Conservation (phyloP, 2,797 vertebrate species). For the Phrynocephalus forsythii region DNA sequence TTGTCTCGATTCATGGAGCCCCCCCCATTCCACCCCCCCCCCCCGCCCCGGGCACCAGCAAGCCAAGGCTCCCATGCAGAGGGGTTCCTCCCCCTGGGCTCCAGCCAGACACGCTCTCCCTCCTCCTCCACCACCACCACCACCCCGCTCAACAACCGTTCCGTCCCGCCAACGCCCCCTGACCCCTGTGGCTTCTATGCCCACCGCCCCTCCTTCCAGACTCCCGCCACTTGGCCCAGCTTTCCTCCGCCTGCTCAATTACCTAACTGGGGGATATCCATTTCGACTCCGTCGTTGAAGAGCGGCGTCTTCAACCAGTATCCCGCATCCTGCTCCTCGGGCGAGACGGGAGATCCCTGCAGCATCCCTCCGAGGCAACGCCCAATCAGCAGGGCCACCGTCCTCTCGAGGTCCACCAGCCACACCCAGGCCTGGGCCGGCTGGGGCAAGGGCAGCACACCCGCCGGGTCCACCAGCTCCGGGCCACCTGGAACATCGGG, state of each 20-base stretch:
- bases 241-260: slow-evolving; percentile 32
- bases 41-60: too few relatives aligned
- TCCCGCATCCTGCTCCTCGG: slow-evolving; percentile 93
- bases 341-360: slow-evolving; percentile 88
- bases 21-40: too few relatives aligned
- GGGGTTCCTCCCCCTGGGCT: too few relatives aligned
- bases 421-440: slow-evolving; percentile 93
- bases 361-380: slow-evolving; percentile 97
- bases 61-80: too few relatives aligned
- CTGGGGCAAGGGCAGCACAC: slow-evolving; percentile 83
- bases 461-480: slow-evolving; percentile 88
- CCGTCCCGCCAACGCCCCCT: too few relatives aligned
- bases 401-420: slow-evolving; percentile 97
- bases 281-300: slow-evolving; percentile 94
- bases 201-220: too few relatives aligned
- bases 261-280: slow-evolving; percentile 93
- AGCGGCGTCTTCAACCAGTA: slow-evolving; percentile 96
- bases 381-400: slow-evolving; percentile 91
- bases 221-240: too few relatives aligned
- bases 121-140: too few relatives aligned
- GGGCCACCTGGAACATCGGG: slow-evolving; percentile 82
- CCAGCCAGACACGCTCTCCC: too few relatives aligned
- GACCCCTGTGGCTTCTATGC: not conserved
- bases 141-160: too few relatives aligned
- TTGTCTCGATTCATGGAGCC: too few relatives aligned